Conservation (phyloP, 35 echinoderm and acorn worm species). For the Ophiothrix spiculata region DNA sequence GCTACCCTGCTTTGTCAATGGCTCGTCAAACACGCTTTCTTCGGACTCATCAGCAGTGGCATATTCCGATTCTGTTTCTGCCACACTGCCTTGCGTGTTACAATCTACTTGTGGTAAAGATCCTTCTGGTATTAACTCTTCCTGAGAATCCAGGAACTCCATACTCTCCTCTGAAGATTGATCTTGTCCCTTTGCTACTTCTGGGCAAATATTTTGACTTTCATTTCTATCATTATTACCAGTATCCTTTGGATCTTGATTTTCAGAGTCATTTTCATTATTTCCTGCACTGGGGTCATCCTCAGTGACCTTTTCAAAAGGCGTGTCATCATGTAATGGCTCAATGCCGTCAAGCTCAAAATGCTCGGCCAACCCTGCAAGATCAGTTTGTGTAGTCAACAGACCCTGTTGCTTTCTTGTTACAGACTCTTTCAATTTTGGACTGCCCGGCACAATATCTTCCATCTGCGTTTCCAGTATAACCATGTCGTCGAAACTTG, state of each 20-base stretch:
- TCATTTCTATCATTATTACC: constrained; percentile 2
- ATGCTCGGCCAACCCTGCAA: constrained; percentile 60
- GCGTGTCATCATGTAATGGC: constrained; percentile 58
- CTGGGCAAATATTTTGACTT: background rate
- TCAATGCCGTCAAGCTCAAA: constrained; percentile 79
- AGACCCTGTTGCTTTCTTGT: constrained; percentile 8
- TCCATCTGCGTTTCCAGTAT: constrained; percentile 28
- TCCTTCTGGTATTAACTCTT: background rate
- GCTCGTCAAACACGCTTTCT: background rate
- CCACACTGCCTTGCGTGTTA: background rate
- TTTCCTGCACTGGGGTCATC: background rate
- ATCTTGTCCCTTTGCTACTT: background rate
- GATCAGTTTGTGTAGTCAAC: constrained; percentile 40
- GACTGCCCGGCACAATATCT: background rate
- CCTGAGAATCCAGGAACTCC: background rate
- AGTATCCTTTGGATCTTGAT: background rate
- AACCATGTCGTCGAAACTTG: constrained; percentile 1
- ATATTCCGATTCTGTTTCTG: background rate
- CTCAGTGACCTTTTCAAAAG: constrained; percentile 22
- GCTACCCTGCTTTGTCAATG: background rate
- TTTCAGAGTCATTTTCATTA: background rate
- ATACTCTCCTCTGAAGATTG: background rate
- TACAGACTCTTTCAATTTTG: background rate
- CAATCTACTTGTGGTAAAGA: background rate
- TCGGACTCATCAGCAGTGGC: background rate